Evolutionary conservation across 2,888 invertebrate genomes (phyloP), one percentile per base, ranked within the genome.

Genomic region (Hanleya hanleyi): DNA sequence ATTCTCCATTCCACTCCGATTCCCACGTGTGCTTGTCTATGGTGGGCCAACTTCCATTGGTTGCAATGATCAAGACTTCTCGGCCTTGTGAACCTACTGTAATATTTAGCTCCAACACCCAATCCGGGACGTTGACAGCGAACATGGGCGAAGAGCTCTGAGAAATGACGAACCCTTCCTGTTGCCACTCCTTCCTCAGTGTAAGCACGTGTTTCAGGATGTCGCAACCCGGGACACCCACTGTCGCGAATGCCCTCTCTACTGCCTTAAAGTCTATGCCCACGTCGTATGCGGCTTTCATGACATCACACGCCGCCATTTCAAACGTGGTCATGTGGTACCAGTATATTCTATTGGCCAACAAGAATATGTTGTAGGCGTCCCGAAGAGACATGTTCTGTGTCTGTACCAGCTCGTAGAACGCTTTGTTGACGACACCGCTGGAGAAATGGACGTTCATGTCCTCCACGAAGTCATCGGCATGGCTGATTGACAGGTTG

Each of bases 261-360:
- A 85, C 76, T 4, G 65, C 62, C 7, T 38, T 50, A n/a, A 72
- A 51, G 35, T 81, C 77, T 38, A 75, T 71, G 1, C 81, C 81
- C 1, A 80, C 72, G 66, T 84, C 83, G 61, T 80, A 80, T 61
- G 84, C 78, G 18, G 81, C 79, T 33, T 79, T 77, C 61, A 81
- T 50, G 29, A 81, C 72, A 5, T 81, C 84, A 67, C 85, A 85
- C 5, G 80, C 84, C 0, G 77, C 85, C n/a, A 78, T 72, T 12
- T 66, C 51, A 50, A 82, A 83, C 33, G 74, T 73, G 0, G 76
- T 72, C 4, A 69, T 71, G 38, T 69, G 69, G 15, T 71, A 67
- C 84, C 85, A 84, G 69, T 80, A 82, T 36, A 83, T 72, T 9
- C 74, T 47, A 74, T 82, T 83, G 2, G 83, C 83, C 12, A 73